A percentile compares a stretch with the other conserved stretches of the same genome.
Evolutionary conservation across 2,113 vertebrate species (phyloP).

Genomic region (Oxygymnocypris stewartii): DNA sequence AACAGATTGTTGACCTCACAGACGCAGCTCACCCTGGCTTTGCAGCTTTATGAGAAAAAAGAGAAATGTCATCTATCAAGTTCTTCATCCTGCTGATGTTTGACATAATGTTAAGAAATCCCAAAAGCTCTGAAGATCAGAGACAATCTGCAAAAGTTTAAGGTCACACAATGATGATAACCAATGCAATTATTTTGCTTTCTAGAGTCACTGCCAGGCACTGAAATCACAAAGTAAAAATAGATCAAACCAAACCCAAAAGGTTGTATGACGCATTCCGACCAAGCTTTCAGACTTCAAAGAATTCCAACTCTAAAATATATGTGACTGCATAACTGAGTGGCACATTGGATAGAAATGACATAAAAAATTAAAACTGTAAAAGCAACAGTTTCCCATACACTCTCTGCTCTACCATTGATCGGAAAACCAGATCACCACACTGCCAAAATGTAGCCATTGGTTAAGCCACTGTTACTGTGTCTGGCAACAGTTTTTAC

Average conservation of each 20-base stretch:
- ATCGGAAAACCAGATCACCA: not conserved
- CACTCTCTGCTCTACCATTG: not conserved
- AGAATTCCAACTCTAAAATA: slow-evolving; percentile 3
- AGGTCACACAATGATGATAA: slow-evolving; percentile 39
- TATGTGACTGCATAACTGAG: not conserved
- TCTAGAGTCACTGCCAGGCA: slow-evolving; percentile 33
- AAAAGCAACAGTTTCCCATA: not conserved
- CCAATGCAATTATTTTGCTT: slow-evolving; percentile 29
- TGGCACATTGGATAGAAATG: not conserved
- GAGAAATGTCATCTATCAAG: slow-evolving; percentile 18
- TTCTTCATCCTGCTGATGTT: not conserved
- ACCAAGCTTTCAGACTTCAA: slow-evolving; percentile 3
- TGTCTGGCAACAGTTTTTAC: not conserved
- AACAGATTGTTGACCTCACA: slow-evolving; percentile 26
- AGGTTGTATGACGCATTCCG: slow-evolving; percentile 10
- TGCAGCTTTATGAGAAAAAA: slow-evolving; percentile 12
- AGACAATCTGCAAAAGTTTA: slow-evolving; percentile 37
- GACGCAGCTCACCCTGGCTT: slow-evolving; percentile 6
- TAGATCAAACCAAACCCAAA: slow-evolving; percentile 38
- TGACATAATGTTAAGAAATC: slow-evolving; percentile 9
- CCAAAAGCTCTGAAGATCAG: slow-evolving; percentile 11
- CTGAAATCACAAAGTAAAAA: slow-evolving; percentile 21
- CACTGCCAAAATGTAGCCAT: not conserved
- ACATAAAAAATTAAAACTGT: not conserved
- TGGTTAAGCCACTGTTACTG: not conserved